These are phyloP conservation scores for Semnornis frantzii DNA, from an alignment of 2,113 vertebrate species.

Conservation along the genomic window DNA sequence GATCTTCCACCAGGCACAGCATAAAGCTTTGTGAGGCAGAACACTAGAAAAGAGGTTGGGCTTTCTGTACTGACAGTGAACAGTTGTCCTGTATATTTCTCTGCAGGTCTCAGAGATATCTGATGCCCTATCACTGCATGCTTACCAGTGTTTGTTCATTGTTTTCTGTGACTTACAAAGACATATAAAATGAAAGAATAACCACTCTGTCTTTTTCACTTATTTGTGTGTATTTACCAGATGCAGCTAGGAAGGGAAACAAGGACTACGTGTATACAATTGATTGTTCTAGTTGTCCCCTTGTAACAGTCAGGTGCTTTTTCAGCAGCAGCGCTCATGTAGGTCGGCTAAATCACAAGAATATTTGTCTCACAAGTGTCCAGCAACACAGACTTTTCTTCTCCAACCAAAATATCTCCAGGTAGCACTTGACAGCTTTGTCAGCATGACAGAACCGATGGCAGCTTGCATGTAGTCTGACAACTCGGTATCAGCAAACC, in stretches of 20 bases:
- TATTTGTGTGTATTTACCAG: background rate
- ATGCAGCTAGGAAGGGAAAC: background rate
- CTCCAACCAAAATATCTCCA: background rate
- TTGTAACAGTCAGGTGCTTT: background rate
- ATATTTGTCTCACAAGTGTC: background rate
- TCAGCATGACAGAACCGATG: background rate
- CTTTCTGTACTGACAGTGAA: background rate
- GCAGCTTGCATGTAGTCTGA: background rate
- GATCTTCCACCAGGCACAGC: background rate
- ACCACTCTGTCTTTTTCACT: background rate
- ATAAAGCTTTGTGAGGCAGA: background rate
- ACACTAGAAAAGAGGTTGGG: background rate
- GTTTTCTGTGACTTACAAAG: background rate
- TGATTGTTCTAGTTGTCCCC: background rate
- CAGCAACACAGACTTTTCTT: background rate
- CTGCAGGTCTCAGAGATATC: conserved; percentile 10
- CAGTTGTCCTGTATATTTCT: background rate
- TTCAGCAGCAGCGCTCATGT: background rate
- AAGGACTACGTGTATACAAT: background rate
- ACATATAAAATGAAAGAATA: background rate
- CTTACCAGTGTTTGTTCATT: background rate
- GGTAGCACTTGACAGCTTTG: background rate
- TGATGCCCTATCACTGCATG: background rate
- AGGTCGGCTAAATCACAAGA: background rate
- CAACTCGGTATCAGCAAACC: background rate